phyloP scores from a whole-genome alignment of 2,797 vertebrate genomes.

The Esox lucius region DNA sequence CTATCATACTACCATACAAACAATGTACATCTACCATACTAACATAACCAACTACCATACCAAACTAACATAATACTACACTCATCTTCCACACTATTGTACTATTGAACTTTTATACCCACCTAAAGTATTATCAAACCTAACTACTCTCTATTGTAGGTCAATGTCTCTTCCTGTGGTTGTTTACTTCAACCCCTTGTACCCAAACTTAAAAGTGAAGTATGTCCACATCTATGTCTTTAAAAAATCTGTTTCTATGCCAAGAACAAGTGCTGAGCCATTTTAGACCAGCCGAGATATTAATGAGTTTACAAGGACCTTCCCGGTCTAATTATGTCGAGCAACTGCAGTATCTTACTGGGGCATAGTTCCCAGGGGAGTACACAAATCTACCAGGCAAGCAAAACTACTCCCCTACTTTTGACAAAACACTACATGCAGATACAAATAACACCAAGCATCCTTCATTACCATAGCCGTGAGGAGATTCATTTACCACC shows the following conservation, averaged over 20 bases:
- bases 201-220: not conserved
- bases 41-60: too few species aligned
- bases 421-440: conserved; percentile 78
- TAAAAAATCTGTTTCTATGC: conserved; percentile 33
- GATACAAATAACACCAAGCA: conserved; percentile 71
- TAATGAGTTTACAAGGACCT: conserved; percentile 83
- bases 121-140: not conserved
- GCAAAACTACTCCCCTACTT: conserved; percentile 79
- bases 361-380: conserved; percentile 74
- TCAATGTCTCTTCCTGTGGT: not conserved
- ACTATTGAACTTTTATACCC: too few species aligned
- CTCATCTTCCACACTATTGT: too few species aligned
- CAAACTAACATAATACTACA: too few species aligned
- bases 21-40: too few species aligned
- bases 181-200: not conserved
- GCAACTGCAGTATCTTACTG: conserved; percentile 79
- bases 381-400: conserved; percentile 76
- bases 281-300: conserved; percentile 74
- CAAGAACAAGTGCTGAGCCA: conserved; percentile 45
- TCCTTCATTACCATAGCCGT: conserved; percentile 65
- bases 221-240: conserved; percentile 13
- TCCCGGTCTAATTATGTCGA: conserved; percentile 81
- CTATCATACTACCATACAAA: too few species aligned
- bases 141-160: not conserved
- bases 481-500: conserved; percentile 60